A percentile compares a stretch with the other conserved stretches of the same genome.
These are phyloP conservation scores for Druceiella hillmani DNA, from an alignment of 2,888 invertebrate genomes.

Conservation along the genomic window DNA sequence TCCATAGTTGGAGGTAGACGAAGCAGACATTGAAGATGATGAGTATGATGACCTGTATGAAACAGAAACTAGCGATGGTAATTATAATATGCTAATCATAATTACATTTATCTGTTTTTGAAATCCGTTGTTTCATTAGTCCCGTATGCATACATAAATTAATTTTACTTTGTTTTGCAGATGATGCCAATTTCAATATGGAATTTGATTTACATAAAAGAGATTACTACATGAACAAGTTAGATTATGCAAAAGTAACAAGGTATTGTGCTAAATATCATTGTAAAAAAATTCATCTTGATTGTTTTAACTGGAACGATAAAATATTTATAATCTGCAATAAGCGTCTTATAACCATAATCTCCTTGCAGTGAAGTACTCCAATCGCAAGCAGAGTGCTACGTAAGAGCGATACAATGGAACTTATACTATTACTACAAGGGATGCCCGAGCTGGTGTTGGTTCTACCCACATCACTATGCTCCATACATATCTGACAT, in stretches of 20 bases:
- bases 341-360: too few relatives aligned
- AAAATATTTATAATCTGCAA: too few relatives aligned
- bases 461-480: conserved; percentile 98
- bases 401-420: conserved; percentile 94
- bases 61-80: conserved; percentile 40
- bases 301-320: too few relatives aligned
- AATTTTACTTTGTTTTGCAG: conserved; percentile 30
- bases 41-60: conserved; percentile 37
- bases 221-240: conserved; percentile 88
- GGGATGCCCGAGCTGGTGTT: conserved; percentile 96
- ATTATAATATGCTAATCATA: conserved; percentile 13
- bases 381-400: conserved; percentile 77
- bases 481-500: conserved; percentile 95
- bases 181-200: conserved; percentile 55
- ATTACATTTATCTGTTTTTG: conserved; percentile 2
- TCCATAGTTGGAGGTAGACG: conserved; percentile 34
- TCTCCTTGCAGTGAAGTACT: conserved; percentile 61
- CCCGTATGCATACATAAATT: not conserved
- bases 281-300: not conserved
- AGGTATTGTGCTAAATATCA: conserved; percentile 66
- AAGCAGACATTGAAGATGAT: conserved; percentile 31
- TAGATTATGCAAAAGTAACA: conserved; percentile 74
- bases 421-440: conserved; percentile 94
- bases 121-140: too few relatives aligned
- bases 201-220: conserved; percentile 83